Percentiles rank a stretch among this genome's conserved stretches.
Conservation (phyloP, 1,140 invertebrate genomes). For the Drosophila triauraria region DNA sequence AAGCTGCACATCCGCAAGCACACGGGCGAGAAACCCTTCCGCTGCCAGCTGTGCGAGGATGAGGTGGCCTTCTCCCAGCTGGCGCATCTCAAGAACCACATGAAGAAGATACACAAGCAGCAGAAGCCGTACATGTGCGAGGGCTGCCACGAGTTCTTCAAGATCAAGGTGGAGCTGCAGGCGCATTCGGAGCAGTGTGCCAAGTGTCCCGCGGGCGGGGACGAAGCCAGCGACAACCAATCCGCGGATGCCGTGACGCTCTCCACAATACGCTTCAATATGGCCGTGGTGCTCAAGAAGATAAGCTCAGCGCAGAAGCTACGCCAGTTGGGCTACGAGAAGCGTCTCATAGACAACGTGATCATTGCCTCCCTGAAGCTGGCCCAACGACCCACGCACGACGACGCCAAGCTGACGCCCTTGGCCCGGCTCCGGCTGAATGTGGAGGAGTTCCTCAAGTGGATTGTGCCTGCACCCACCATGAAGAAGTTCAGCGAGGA, state of each 20-base stretch:
- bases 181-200: conserved; percentile 74
- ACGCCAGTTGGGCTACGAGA: conserved; percentile 92
- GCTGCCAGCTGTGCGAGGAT: conserved; percentile 89
- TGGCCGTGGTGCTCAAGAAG: conserved; percentile 92
- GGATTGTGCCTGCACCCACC: conserved; percentile 91
- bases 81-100: conserved; percentile 93
- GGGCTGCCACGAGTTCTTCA: conserved; percentile 90
- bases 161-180: conserved; percentile 90
- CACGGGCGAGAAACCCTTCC: conserved; percentile 93
- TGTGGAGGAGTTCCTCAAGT: conserved; percentile 91
- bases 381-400: conserved; percentile 89
- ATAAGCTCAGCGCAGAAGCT: conserved; percentile 92
- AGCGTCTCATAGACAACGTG: conserved; percentile 93
- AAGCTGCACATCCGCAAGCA: conserved; percentile 92
- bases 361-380: conserved; percentile 90
- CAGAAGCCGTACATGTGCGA: conserved; percentile 90
- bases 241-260: conserved; percentile 77
- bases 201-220: conserved; percentile 57
- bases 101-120: conserved; percentile 92
- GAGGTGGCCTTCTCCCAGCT: conserved; percentile 91
- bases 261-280: conserved; percentile 90
- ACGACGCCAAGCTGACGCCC: conserved; percentile 86
- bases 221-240: conserved; percentile 40
- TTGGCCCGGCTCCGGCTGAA: conserved; percentile 89
- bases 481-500: conserved; percentile 91